A percentile compares a stretch with the other conserved stretches of the same genome.
phyloP scores from a whole-genome alignment of 2,113 vertebrate genomes.

The Aptenodytes patagonicus region DNA sequence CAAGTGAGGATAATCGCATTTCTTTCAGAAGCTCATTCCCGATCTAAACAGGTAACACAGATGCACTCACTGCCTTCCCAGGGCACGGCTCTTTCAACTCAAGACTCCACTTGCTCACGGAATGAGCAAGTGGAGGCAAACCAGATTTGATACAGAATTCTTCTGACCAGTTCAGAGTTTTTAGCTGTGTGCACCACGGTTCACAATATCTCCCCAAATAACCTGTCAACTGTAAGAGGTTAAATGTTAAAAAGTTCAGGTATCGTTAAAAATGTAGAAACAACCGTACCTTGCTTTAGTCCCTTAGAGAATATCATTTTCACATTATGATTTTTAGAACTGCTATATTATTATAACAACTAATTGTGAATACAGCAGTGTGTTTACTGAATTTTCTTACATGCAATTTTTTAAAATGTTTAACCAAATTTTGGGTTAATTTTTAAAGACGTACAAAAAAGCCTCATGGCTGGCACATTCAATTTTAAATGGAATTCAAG shows the following conservation, averaged over 20 bases:
- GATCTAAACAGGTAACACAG: background rate
- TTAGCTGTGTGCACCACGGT: background rate
- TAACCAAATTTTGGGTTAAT: background rate
- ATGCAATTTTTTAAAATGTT: background rate
- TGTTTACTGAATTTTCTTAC: background rate
- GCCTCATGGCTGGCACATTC: background rate
- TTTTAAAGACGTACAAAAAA: background rate
- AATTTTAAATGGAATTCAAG: background rate
- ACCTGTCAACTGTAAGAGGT: background rate
- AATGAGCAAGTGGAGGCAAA: background rate
- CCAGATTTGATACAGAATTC: background rate
- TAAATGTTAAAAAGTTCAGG: background rate
- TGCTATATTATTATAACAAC: background rate
- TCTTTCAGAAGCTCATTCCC: background rate
- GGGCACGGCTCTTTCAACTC: background rate
- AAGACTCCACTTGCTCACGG: background rate
- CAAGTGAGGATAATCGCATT: background rate
- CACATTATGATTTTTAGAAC: background rate
- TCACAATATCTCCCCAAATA: background rate
- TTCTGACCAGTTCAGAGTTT: background rate
- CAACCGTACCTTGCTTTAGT: background rate
- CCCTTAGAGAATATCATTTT: background rate
- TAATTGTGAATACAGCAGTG: background rate
- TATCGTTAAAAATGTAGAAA: background rate
- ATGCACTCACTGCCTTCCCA: background rate